Conservation (phyloP, 2,888 invertebrate genomes). For the Pterobdella sp. region DNA sequence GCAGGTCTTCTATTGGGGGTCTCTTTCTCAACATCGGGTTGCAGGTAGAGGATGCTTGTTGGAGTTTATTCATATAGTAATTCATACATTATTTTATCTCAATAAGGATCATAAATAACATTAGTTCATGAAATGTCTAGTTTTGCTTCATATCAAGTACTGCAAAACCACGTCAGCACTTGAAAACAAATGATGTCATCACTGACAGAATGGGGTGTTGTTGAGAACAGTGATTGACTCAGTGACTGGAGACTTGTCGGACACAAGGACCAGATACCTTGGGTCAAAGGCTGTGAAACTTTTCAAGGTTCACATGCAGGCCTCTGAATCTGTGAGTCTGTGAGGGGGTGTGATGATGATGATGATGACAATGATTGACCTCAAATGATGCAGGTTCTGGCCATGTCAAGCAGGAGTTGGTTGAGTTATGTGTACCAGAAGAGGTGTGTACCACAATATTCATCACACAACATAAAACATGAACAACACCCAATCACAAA, state of each 20-base stretch:
- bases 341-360: not conserved
- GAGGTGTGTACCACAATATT: too few species aligned
- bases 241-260: conserved; percentile 89
- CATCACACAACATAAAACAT: too few species aligned
- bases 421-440: conserved; percentile 96
- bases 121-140: too few species aligned
- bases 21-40: conserved; percentile 92
- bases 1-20: conserved; percentile 58
- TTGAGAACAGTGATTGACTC: conserved; percentile 87
- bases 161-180: too few species aligned
- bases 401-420: conserved; percentile 96
- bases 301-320: conserved; percentile 89
- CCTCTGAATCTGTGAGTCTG: conserved; percentile 74
- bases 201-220: conserved; percentile 74
- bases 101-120: too few species aligned
- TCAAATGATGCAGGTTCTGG: conserved; percentile 60
- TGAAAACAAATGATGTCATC: not conserved
- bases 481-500: too few species aligned
- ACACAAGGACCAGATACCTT: conserved; percentile 90
- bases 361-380: not conserved
- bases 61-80: too few species aligned
- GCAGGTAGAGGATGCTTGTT: conserved; percentile 52
- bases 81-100: too few species aligned
- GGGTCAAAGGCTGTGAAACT: conserved; percentile 91
- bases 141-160: too few species aligned